These are phyloP conservation scores for Squalus acanthias DNA, from an alignment of 2,797 vertebrate genomes.

Conservation along the genomic window DNA sequence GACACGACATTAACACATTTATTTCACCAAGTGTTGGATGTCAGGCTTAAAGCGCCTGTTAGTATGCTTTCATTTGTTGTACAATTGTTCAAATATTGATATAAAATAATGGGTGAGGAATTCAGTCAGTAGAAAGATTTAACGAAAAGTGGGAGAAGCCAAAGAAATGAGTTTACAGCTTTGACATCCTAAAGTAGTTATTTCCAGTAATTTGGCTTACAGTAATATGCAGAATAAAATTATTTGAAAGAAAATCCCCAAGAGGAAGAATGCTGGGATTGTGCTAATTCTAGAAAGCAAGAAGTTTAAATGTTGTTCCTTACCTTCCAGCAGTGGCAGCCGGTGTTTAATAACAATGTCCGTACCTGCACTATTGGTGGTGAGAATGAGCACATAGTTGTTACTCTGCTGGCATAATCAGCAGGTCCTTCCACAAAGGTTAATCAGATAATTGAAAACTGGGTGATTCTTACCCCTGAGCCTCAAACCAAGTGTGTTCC, in stretches of 20 bases:
- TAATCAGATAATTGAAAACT: not conserved
- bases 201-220: not conserved
- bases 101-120: not conserved
- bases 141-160: not conserved
- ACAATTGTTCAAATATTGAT: conserved; percentile 25
- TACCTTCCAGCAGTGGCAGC: not conserved
- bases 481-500: not conserved
- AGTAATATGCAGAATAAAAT: not conserved
- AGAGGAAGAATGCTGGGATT: not conserved
- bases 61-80: conserved; percentile 14
- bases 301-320: not conserved
- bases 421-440: not conserved
- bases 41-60: not conserved
- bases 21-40: not conserved
- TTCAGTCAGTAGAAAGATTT: not conserved
- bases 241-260: not conserved
- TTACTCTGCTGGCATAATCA: not conserved
- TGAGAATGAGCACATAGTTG: not conserved
- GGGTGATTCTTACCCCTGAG: not conserved
- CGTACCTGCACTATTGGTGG: not conserved
- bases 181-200: not conserved
- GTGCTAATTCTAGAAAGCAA: not conserved
- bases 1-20: not conserved
- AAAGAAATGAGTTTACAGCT: conserved; percentile 18
- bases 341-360: not conserved